phyloP scores from a whole-genome alignment of 2,888 invertebrate genomes.

The Eupeodes latifasciatus region DNA sequence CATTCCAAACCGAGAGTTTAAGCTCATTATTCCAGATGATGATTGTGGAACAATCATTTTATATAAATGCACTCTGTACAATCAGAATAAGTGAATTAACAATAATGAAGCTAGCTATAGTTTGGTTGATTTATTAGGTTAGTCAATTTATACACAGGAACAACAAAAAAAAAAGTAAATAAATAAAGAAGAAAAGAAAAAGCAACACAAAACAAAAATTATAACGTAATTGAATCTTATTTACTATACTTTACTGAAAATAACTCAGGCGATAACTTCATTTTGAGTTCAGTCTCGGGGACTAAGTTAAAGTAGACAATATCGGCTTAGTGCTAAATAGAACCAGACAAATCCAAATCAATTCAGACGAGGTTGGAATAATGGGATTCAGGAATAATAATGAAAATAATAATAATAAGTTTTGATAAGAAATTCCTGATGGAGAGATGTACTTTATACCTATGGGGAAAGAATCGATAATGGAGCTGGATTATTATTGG shows the following conservation, averaged over 20 bases:
- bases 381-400: neutral
- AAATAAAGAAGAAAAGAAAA: constrained; percentile 10
- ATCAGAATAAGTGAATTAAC: constrained; percentile 31
- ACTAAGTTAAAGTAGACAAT: constrained; percentile 36
- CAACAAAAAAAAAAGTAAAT: neutral
- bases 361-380: constrained; percentile 8
- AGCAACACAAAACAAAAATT: neutral
- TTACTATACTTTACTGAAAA: constrained; percentile 21
- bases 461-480: neutral
- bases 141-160: constrained; percentile 19
- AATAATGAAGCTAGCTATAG: constrained; percentile 11
- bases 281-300: constrained; percentile 21
- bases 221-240: constrained; percentile 46
- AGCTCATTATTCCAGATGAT: constrained; percentile 33
- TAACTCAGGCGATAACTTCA: constrained; percentile 35
- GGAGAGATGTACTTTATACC: neutral
- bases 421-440: constrained; percentile 31
- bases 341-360: constrained; percentile 60
- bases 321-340: constrained; percentile 36
- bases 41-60: constrained; percentile 13
- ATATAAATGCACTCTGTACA: constrained; percentile 21
- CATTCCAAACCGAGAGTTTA: constrained; percentile 11
- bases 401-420: neutral
- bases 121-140: constrained; percentile 35
- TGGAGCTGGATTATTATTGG: neutral